A percentile compares a stretch with the other conserved stretches of the same genome.
These are phyloP conservation scores for Ochotona curzoniae DNA, from an alignment of 2,113 vertebrate genomes.

Conservation along the genomic window DNA sequence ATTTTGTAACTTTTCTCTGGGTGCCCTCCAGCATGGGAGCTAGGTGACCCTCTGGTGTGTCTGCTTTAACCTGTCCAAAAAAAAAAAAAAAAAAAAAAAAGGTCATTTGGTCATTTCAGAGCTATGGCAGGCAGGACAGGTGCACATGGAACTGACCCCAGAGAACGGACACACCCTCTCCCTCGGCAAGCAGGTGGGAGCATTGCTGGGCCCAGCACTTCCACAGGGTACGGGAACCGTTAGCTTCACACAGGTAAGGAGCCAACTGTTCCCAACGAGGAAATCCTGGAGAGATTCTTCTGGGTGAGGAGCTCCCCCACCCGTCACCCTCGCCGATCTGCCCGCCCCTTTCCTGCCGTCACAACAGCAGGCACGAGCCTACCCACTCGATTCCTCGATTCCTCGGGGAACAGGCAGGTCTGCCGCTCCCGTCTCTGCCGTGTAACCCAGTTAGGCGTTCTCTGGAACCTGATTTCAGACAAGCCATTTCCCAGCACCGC, in stretches of 20 bases:
- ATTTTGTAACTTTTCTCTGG: neutral
- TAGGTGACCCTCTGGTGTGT: neutral
- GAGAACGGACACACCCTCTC: neutral
- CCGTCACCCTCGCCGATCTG: slow-evolving; percentile 51
- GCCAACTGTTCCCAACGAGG: slow-evolving; percentile 18
- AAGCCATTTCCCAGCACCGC: slow-evolving; percentile 40
- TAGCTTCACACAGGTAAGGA: slow-evolving; percentile 13
- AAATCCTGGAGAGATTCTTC: slow-evolving; percentile 35
- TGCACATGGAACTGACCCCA: neutral
- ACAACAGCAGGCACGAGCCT: slow-evolving; percentile 75
- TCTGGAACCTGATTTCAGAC: slow-evolving; percentile 50
- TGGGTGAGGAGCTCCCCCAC: slow-evolving; percentile 48
- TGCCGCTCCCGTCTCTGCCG: slow-evolving; percentile 61
- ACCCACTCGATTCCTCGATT: slow-evolving; percentile 72
- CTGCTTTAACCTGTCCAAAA: neutral
- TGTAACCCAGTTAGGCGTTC: slow-evolving; percentile 67
- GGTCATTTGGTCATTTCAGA: neutral
- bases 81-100: too few species aligned
- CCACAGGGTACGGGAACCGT: neutral
- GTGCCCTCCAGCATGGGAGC: neutral
- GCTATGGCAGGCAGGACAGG: neutral
- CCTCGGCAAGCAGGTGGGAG: neutral
- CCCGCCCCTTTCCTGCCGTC: slow-evolving; percentile 72
- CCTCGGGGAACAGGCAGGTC: slow-evolving; percentile 63
- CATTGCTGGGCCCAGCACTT: neutral